Base-by-base conservation (phyloP, 2,888 invertebrate genomes). In the Rhamphomyia laevipes region DNA sequence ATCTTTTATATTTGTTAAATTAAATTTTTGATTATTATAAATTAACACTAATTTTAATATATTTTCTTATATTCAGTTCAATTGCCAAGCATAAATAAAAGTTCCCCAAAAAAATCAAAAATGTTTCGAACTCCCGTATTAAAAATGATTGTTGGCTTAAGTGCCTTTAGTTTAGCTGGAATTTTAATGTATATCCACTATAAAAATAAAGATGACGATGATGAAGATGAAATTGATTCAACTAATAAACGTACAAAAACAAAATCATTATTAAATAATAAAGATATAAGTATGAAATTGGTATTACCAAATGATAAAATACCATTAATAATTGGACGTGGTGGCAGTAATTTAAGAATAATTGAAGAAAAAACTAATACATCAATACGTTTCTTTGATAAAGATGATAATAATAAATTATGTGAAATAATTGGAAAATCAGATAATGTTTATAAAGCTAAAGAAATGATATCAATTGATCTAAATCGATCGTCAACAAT, bases 291-390 rank as follows among this genome's bases (percentile, higher is more conserved):
- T 15, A 65, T 78, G 45, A 79, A 83, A 65, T 64, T 82, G 4
- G 66, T 70, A 54, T 74, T 86, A 18, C 75, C 80, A 1, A 80
- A 78, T 58, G 76, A 78, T 48, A 74, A 77, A 59, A 77, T 84
- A 16, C 77, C 82, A 9, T 73, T 76, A 47, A 68, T 86, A 49
- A 82, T 86, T 59, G 86, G 92, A 35, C 76, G 86, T 56, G 79
- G 77, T 58, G 91, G 92, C 7, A 71, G 75, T n/a, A 82, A 80
- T 59, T 79, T 92, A 45, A 84, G 84, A 65, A 74, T 78, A 50
- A 79, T 93, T 53, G 83, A 91, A 65, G 76, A 77, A 47, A 78
- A 77, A 57, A 82, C 86, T 0, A 79, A 80, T 35, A 85, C 91
- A 5, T 64, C 66, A 54, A 75, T 78, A 47, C 67, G 71, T 61